Evolutionary conservation across 2,113 vertebrate genomes (phyloP), one percentile per base, ranked within the genome.

Genomic region (Boleophthalmus pectinirostris): DNA sequence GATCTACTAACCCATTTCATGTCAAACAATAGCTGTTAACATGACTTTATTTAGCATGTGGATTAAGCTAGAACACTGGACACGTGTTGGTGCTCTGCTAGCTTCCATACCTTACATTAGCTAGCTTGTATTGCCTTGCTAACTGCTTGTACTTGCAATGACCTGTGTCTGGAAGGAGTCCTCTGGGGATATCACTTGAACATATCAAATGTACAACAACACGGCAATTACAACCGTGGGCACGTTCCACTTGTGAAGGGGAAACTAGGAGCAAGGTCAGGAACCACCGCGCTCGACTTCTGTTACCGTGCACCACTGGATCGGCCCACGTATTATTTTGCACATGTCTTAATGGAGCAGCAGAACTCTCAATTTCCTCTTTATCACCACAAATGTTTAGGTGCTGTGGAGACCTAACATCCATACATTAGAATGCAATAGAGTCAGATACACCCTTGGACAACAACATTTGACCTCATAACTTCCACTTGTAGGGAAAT

Each of bases 151-250:
- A 10, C 60, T 63, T 63, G 9, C 29, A 35, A 18, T 20, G 60
- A 63, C 60, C 15, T 35, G 24, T n/a, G 24, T 35, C 25, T 63
- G 60, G 18, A 25, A 63, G 25, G 15, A 20, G 9, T 35, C 60
- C 60, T 63, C 15, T 20, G 60, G 60, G 60, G 60, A 63, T 20
- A 5, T 70, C 49, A 56, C 23, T 23, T 47, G 35, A 45, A 38
- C 61, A 61, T 33, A 61, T 61, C 25, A 25, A 64, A 64, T 64
- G 61, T 35, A 21, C 33, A 35, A 35, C 60, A 64, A 64, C 61
- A 64, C 33, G 18, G 35, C 16, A 64, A 64, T 61, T 61, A 61
- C 58, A 61, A 33, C 25, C 16, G 25, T 20, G 6, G 14, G 25
- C 63, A 43, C 11, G 33, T 66, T 45, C 29, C 5, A 66, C 63